These are phyloP conservation scores for Smutsia temminckii DNA, from an alignment of 2,797 vertebrate species.

Conservation along the genomic window DNA sequence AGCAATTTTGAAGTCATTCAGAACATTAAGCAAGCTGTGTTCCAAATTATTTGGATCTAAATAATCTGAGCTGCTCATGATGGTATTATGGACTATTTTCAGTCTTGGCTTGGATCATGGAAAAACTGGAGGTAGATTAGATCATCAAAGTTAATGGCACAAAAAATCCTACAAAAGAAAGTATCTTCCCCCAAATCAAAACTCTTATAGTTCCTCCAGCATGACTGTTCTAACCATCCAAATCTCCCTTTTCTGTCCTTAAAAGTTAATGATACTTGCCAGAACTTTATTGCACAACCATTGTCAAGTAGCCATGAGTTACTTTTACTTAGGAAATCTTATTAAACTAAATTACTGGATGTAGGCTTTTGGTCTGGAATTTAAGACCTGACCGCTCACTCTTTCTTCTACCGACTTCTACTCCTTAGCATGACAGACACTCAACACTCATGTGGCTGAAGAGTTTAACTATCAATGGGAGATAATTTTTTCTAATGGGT, in stretches of 20 bases:
- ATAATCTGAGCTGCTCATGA: background rate
- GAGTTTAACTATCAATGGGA: background rate
- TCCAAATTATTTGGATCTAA: constrained; percentile 32
- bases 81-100: constrained; percentile 27
- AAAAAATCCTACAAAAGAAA: background rate
- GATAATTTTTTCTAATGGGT: background rate
- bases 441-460: background rate
- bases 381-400: background rate
- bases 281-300: background rate
- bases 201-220: background rate
- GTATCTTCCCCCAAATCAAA: background rate
- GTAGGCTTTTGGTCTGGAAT: background rate
- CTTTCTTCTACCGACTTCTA: background rate
- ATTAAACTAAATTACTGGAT: background rate
- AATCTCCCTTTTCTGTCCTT: background rate
- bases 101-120: constrained; percentile 45
- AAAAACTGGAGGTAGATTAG: constrained; percentile 60
- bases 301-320: background rate
- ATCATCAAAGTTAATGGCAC: constrained; percentile 22
- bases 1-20: constrained; percentile 18
- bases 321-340: background rate
- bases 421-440: background rate
- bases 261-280: background rate
- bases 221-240: background rate
- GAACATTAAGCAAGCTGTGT: background rate